These are phyloP conservation scores for Apamea epomidion DNA, from an alignment of 2,888 invertebrate genomes.

Conservation along the genomic window DNA sequence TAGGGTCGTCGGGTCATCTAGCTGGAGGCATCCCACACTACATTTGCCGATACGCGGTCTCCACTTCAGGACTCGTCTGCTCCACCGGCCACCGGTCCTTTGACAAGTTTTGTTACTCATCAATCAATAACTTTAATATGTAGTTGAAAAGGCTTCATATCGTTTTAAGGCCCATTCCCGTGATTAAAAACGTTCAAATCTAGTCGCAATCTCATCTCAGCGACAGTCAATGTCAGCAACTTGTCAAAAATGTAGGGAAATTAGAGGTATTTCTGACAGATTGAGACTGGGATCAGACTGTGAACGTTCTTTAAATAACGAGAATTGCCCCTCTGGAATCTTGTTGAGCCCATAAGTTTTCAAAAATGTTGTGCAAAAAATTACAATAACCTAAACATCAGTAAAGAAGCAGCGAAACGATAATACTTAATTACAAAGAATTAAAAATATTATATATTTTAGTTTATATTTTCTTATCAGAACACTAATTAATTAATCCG, in stretches of 20 bases:
- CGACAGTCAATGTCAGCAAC: no score
- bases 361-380: background rate
- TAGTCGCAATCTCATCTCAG: no score
- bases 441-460: conserved; percentile 10
- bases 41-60: background rate
- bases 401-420: conserved; percentile 11
- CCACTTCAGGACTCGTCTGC: background rate
- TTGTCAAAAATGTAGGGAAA: no score
- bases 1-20: background rate
- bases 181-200: no score
- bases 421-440: conserved; percentile 15
- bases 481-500: conserved; percentile 63
- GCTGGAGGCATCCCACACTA: background rate
- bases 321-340: background rate
- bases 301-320: background rate
- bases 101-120: background rate
- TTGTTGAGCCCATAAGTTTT: background rate
- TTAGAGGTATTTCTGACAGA: no score
- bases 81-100: background rate
- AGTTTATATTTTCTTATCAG: conserved; percentile 43
- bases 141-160: background rate
- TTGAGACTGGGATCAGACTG: no score
- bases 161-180: no score
- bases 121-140: background rate
- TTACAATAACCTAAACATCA: conserved; percentile 4